Evolutionary conservation across 1,140 invertebrate genomes (phyloP).

Genomic region (Halictus rubicundus): DNA sequence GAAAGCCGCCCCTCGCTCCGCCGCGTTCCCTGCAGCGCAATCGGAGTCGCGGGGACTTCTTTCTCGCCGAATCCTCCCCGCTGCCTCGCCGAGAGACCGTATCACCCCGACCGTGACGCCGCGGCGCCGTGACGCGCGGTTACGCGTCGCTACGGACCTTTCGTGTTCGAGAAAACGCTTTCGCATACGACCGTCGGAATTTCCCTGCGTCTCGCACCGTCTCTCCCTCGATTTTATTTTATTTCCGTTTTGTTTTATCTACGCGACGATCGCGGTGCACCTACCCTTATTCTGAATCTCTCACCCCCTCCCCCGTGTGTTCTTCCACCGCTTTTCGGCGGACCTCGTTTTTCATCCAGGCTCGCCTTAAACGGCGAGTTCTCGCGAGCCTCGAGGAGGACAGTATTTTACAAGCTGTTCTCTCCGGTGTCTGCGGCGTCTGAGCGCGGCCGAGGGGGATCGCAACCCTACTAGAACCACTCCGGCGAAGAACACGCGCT

Average conservation of each 20-base stretch:
- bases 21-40: slow-evolving; percentile 54
- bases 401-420: slow-evolving; percentile 39
- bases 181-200: background rate
- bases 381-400: slow-evolving; percentile 29
- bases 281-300: background rate
- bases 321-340: background rate
- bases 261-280: no score
- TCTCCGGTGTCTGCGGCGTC: slow-evolving; percentile 8
- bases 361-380: slow-evolving; percentile 35
- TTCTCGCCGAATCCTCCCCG: slow-evolving; percentile 28
- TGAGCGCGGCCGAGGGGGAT: slow-evolving; percentile 13
- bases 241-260: no score
- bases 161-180: background rate
- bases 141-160: background rate
- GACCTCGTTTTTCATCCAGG: background rate
- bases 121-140: background rate
- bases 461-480: slow-evolving; percentile 37
- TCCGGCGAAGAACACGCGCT: slow-evolving; percentile 36
- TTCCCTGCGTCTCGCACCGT: no score
- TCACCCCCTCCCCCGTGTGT: fast-evolving
- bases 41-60: slow-evolving; percentile 54
- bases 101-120: slow-evolving; percentile 5
- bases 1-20: slow-evolving; percentile 58
- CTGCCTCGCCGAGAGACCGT: slow-evolving; percentile 9
- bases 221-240: background rate